phyloP scores from a whole-genome alignment of 2,888 invertebrate genomes.

The Deroplatys truncata region DNA sequence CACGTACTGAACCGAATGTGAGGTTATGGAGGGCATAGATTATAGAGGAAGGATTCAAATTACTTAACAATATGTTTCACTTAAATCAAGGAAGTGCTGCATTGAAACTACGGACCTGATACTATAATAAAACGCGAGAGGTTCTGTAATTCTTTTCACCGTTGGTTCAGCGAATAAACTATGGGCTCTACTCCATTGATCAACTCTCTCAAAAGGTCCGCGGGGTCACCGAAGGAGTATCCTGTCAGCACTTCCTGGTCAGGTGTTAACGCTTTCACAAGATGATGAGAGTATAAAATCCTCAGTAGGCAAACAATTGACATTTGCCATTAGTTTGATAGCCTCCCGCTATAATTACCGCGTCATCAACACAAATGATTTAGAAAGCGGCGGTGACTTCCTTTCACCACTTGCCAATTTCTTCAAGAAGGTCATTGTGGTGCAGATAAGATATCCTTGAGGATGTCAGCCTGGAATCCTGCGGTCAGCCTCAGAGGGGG shows the following conservation, averaged over 20 bases:
- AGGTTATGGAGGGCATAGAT: too few species aligned
- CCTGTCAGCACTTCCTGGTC: background rate
- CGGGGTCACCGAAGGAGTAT: background rate
- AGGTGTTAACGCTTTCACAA: background rate
- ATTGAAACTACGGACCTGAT: too few species aligned
- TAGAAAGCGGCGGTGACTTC: background rate
- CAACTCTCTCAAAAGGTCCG: background rate
- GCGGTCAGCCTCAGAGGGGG: background rate
- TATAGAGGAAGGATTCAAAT: too few species aligned
- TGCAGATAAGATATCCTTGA: background rate
- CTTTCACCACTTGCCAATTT: background rate
- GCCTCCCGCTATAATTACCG: background rate
- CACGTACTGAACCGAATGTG: too few species aligned
- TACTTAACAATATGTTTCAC: background rate
- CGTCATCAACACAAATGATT: background rate
- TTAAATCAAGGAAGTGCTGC: background rate
- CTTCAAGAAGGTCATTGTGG: background rate
- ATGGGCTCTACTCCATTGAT: background rate
- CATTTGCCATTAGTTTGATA: background rate
- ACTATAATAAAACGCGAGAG: too few species aligned
- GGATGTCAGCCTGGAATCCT: background rate
- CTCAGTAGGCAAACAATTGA: background rate
- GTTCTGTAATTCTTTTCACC: background rate
- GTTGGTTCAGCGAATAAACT: background rate
- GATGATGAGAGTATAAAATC: background rate